Evolutionary conservation across 2,888 invertebrate species (phyloP).

Genomic region (Platynereis dumerilii): DNA sequence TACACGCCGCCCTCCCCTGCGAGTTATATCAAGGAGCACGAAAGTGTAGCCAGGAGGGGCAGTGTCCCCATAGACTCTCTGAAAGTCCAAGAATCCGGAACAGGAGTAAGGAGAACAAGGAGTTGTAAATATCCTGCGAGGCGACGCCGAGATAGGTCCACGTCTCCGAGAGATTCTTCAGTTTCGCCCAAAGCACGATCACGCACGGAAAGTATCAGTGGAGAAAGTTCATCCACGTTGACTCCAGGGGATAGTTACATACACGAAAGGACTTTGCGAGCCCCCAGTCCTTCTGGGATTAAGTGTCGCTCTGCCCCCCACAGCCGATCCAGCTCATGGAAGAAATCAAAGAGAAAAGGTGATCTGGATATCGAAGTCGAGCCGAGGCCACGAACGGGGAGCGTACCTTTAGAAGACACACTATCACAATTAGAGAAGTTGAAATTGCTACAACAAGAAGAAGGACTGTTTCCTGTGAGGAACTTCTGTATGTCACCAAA

Average conservation of each 20-base stretch:
- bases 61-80: constrained; percentile 13
- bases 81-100: constrained; percentile 10
- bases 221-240: constrained; percentile 12
- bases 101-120: constrained; percentile 14
- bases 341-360: constrained; percentile 41
- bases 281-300: constrained; percentile 16
- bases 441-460: constrained; percentile 31
- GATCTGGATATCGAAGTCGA: constrained; percentile 1
- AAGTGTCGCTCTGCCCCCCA: constrained; percentile 44
- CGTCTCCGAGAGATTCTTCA: neutral
- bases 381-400: constrained; percentile 40
- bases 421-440: constrained; percentile 35
- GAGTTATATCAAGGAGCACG: neutral
- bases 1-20: neutral
- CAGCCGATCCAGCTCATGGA: constrained; percentile 51
- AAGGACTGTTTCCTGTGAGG: constrained; percentile 67
- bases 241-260: constrained; percentile 14
- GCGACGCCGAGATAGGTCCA: constrained; percentile 3
- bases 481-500: constrained; percentile 93
- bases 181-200: constrained; percentile 6
- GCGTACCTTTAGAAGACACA: constrained; percentile 38
- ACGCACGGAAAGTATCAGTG: constrained; percentile 12
- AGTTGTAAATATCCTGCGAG: constrained; percentile 22
- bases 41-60: constrained; percentile 12
- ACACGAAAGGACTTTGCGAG: constrained; percentile 15